A percentile compares a stretch with the other conserved stretches of the same genome.
Evolutionary conservation across 2,113 vertebrate genomes (phyloP).

Genomic region (Hippocampus mohnikei): DNA sequence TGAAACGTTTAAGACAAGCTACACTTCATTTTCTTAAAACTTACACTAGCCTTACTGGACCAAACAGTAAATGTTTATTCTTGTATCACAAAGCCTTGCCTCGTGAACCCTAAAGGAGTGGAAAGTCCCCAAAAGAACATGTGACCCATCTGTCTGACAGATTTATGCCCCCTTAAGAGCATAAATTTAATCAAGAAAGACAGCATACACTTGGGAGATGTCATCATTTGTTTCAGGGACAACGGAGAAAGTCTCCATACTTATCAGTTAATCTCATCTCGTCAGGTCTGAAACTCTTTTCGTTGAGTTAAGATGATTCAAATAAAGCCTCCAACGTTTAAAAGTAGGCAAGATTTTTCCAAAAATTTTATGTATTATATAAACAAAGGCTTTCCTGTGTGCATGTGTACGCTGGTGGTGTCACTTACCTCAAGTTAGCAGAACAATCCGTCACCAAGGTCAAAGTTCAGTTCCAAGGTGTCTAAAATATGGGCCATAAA

Average conservation of each 20-base stretch:
- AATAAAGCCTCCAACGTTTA: background rate
- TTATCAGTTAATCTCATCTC: background rate
- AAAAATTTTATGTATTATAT: background rate
- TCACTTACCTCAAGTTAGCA: conserved; percentile 22
- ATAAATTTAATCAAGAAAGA: conserved; percentile 8
- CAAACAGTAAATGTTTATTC: background rate
- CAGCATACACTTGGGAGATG: conserved; percentile 20
- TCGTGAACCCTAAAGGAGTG: background rate
- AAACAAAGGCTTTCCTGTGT: conserved; percentile 4
- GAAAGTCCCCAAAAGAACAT: background rate
- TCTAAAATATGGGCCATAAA: conserved; percentile 29
- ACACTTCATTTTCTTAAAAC: background rate
- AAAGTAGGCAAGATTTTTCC: background rate
- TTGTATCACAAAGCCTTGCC: background rate
- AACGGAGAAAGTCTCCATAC: background rate
- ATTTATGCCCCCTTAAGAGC: background rate
- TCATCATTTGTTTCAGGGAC: conserved; percentile 13
- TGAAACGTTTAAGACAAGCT: background rate
- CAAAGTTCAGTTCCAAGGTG: conserved; percentile 34
- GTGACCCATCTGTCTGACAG: background rate
- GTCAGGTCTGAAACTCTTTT: background rate
- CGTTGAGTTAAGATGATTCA: background rate
- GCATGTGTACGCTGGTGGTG: background rate
- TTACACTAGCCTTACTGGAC: background rate
- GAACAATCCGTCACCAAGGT: conserved; percentile 22